Evolutionary conservation across 2,113 vertebrate genomes (phyloP).

Genomic region (Ammospiza nelsoni): DNA sequence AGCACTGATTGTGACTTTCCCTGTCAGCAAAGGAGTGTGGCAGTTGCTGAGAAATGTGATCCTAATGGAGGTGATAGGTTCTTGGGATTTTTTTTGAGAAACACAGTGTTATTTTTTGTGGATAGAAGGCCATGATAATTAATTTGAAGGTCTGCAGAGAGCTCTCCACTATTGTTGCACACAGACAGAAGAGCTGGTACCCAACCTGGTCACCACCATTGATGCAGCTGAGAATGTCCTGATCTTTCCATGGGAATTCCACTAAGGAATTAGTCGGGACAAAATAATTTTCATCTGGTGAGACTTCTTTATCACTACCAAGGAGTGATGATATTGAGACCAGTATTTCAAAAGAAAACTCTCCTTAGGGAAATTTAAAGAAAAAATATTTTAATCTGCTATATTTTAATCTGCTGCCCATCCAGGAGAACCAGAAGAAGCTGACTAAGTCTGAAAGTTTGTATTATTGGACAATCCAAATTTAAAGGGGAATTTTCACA

Average conservation of each 20-base stretch:
- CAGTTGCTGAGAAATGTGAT: neutral
- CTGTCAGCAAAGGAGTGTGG: neutral
- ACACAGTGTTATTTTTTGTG: neutral
- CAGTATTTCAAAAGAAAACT: neutral
- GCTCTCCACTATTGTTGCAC: rapidly evolving
- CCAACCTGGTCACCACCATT: neutral
- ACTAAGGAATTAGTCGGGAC: neutral
- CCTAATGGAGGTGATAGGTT: neutral
- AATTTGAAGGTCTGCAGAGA: neutral
- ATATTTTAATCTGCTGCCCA: neutral
- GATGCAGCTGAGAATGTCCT: neutral
- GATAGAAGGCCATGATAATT: neutral
- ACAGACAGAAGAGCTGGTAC: neutral
- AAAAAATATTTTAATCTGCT: neutral
- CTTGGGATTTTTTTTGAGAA: neutral
- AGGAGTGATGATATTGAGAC: neutral
- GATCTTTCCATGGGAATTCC: neutral
- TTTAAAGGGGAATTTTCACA: neutral
- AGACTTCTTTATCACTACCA: neutral
- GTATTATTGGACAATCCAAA: neutral
- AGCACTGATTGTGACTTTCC: neutral
- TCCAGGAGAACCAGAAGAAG: neutral
- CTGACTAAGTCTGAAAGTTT: neutral
- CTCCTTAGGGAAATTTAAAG: neutral
- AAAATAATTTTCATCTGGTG: neutral